A percentile compares a stretch with the other conserved stretches of the same genome.
phyloP scores from a whole-genome alignment of 2,113 vertebrate genomes.

The Colius striatus region DNA sequence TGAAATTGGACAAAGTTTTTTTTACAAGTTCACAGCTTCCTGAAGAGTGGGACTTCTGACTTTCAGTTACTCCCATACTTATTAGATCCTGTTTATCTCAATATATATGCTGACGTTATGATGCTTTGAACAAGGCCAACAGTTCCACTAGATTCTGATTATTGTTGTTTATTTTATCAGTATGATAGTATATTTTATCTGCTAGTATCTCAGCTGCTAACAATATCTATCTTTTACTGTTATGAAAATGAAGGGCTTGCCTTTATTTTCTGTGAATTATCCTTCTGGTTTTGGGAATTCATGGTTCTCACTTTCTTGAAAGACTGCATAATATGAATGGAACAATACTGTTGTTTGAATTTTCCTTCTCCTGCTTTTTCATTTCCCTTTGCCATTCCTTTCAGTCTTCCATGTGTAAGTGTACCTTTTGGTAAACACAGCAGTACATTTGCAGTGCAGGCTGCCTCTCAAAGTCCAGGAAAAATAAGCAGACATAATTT shows the following conservation, averaged over 20 bases:
- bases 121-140: not conserved
- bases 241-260: not conserved
- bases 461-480: not conserved
- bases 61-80: not conserved
- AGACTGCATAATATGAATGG: not conserved
- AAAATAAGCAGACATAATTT: constrained; percentile 5
- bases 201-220: not conserved
- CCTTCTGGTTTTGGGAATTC: not conserved
- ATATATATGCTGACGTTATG: not conserved
- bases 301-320: not conserved
- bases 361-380: not conserved
- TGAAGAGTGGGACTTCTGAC: not conserved
- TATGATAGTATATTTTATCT: not conserved
- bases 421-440: not conserved
- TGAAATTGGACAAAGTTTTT: not conserved
- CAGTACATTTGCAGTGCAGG: not conserved
- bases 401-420: not conserved
- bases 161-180: not conserved
- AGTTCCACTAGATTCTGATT: not conserved
- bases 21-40: not conserved
- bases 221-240: not conserved
- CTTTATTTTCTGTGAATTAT: not conserved
- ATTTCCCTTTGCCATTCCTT: not conserved
- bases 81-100: not conserved
- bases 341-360: not conserved